Percentiles rank a stretch among this genome's conserved stretches.
phyloP scores from a whole-genome alignment of 2,797 vertebrate species.

The Chloroceryle amazona region DNA sequence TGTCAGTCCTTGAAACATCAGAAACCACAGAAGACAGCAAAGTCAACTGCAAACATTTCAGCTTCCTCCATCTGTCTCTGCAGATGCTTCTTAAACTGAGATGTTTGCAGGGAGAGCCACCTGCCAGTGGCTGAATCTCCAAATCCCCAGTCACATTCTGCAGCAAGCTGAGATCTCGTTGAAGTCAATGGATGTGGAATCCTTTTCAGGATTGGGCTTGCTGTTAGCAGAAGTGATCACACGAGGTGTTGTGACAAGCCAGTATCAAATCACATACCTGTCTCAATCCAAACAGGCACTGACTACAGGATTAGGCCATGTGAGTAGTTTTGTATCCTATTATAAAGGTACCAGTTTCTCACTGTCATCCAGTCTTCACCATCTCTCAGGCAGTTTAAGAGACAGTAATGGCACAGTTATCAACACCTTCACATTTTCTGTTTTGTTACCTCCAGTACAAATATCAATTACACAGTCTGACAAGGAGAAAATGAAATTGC shows the following conservation, averaged over 20 bases:
- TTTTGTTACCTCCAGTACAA: constrained; percentile 49
- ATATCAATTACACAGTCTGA: constrained; percentile 60
- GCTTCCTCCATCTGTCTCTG: background rate
- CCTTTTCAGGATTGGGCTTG: background rate
- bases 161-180: background rate
- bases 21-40: fast-evolving
- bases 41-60: background rate
- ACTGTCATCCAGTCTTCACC: background rate
- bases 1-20: background rate
- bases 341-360: background rate
- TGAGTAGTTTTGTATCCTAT: background rate
- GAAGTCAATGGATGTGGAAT: background rate
- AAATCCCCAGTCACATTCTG: background rate
- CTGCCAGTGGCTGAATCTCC: background rate
- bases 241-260: background rate
- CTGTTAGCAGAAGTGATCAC: background rate
- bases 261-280: background rate
- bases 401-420: constrained; percentile 7
- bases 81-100: background rate
- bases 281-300: background rate
- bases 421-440: constrained; percentile 31
- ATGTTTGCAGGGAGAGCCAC: background rate
- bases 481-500: constrained; percentile 67
- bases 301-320: fast-evolving
- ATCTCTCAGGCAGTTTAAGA: background rate